Evolutionary conservation across 2,797 vertebrate species (phyloP).

Genomic region (Jordanella pulchra): DNA sequence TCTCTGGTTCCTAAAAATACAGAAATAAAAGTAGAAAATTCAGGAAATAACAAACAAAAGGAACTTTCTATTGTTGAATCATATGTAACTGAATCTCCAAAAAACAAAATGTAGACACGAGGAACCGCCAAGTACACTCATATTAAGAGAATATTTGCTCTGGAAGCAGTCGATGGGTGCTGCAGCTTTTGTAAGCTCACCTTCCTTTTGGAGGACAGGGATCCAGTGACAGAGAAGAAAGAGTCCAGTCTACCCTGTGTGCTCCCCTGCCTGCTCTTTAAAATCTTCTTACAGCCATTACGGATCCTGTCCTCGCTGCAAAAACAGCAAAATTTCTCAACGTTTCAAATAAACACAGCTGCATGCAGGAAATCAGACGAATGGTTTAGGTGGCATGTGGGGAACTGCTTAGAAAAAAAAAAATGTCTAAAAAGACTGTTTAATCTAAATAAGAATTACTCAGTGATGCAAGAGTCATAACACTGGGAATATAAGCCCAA

Average conservation of each 20-base stretch:
- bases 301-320: slow-evolving; percentile 89
- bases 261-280: slow-evolving; percentile 92
- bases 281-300: slow-evolving; percentile 88
- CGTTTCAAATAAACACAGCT: not conserved
- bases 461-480: not conserved
- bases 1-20: slow-evolving; percentile 77
- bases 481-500: not conserved
- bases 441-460: too few relatives aligned
- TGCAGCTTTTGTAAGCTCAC: slow-evolving; percentile 41
- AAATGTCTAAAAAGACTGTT: not conserved
- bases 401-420: not conserved
- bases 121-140: not conserved
- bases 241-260: slow-evolving; percentile 94
- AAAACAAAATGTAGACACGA: not conserved
- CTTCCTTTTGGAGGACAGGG: slow-evolving; percentile 95
- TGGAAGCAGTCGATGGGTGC: not conserved
- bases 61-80: not conserved
- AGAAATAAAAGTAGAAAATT: not conserved
- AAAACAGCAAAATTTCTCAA: not conserved
- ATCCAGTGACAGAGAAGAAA: slow-evolving; percentile 94
- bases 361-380: not conserved
- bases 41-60: not conserved
- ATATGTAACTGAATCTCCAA: not conserved
- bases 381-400: not conserved
- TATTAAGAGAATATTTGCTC: not conserved